Evolutionary conservation across 2,797 vertebrate species (phyloP), one percentile per base, ranked within the genome.

Genomic region (Sternotherus odoratus): DNA sequence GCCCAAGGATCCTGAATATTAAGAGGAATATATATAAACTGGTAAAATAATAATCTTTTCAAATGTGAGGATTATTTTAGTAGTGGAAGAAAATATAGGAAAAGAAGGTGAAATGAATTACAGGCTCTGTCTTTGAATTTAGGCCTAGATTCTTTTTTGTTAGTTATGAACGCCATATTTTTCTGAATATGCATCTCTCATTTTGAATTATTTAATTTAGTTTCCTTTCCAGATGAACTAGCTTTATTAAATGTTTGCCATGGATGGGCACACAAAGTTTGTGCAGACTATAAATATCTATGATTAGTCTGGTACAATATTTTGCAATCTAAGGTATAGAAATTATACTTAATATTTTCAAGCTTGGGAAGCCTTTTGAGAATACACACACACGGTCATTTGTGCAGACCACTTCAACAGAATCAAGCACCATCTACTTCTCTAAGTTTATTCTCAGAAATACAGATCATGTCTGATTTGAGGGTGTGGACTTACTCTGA

Each of bases 141-240:
- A 85, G 57, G 63, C 90, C 81, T 95, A 94, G 53, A 95, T 96
- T 95, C 94, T 60, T 28, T 94, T 95, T 92, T 96, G 85, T 95
- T 96, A 90, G 36, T 92, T 97, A 86, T 86, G 82, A 97, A 96
- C 86, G 94, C 87, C 53, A 84, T 91, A 88, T 96, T 97, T 98
- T 96, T 97, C 93, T 97, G 94, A 97, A 97, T 98, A 97, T 97
- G 97, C 94, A 97, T 97, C 93, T 85, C 13, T 97, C 56, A 93
- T 97, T 97, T 97, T 97, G 93, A 96, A 98, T 98, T 98, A 98
- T 98, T 98, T 98, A 98, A 98, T 98, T 98, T 98, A 97, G 95
- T 86, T 97, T 97, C 84, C 86, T 98, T 98, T 98, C 97, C 98
- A 98, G 97, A 98, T 98, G 98, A 98, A 97, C 95, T 98, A 89